Conservation (phyloP, 2,888 invertebrate genomes). For the Ennomos fuscantarius region DNA sequence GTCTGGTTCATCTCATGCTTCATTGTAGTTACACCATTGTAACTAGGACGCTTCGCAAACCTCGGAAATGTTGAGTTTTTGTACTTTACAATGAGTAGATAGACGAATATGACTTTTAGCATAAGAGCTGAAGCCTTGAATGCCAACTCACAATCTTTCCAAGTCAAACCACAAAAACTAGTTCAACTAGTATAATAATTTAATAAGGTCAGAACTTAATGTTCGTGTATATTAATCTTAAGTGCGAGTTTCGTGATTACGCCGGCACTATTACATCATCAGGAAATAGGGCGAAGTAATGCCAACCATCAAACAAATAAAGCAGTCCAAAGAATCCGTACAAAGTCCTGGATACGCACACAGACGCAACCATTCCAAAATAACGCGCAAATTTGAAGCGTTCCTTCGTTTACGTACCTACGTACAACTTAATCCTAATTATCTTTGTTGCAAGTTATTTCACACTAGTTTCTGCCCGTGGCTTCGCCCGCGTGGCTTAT, state of each 20-base stretch:
- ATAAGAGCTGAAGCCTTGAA: conserved; percentile 3
- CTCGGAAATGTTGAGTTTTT: too few species aligned
- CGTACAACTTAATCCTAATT: too few species aligned
- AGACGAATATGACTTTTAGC: too few species aligned
- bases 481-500: too few species aligned
- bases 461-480: too few species aligned
- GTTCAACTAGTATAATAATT: conserved; percentile 17
- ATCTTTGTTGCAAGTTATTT: too few species aligned
- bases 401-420: too few species aligned
- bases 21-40: too few species aligned
- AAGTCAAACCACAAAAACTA: conserved; percentile 20
- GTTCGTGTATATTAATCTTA: conserved; percentile 40
- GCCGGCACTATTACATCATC: conserved; percentile 63
- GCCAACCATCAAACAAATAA: conserved; percentile 3
- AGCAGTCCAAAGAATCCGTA: conserved; percentile 11
- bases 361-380: background rate
- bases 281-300: conserved; percentile 69
- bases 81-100: too few species aligned
- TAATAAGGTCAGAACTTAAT: conserved; percentile 30
- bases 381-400: too few species aligned
- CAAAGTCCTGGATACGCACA: conserved; percentile 12
- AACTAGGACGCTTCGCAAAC: too few species aligned
- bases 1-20: too few species aligned
- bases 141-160: background rate
- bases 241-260: conserved; percentile 42